Conservation (phyloP, 1,140 invertebrate genomes). For the Phocides pigmalion region DNA sequence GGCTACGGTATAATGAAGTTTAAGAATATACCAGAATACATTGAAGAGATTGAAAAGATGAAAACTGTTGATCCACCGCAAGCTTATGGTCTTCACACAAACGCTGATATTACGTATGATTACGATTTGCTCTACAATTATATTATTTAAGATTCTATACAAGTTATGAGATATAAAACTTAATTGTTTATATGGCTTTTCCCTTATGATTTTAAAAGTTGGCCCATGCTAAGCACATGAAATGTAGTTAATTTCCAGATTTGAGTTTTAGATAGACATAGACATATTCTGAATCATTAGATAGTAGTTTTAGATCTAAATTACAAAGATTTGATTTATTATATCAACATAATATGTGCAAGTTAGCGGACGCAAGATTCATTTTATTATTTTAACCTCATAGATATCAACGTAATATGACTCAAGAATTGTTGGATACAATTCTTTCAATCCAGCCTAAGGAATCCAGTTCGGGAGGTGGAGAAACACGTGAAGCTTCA, state of each 20-base stretch:
- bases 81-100: conserved; percentile 97
- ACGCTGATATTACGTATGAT: conserved; percentile 96
- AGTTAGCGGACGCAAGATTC: too few species aligned
- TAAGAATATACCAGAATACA: conserved; percentile 90
- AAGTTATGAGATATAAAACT: too few species aligned
- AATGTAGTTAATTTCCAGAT: too few species aligned
- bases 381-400: conserved; percentile 5
- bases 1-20: conserved; percentile 93
- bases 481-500: conserved; percentile 94
- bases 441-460: conserved; percentile 98
- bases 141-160: too few species aligned
- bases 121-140: background rate
- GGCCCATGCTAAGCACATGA: too few species aligned
- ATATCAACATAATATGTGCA: too few species aligned
- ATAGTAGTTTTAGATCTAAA: too few species aligned
- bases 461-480: conserved; percentile 92
- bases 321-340: background rate
- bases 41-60: conserved; percentile 95
- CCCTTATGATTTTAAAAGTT: too few species aligned
- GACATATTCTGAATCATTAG: too few species aligned
- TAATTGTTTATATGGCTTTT: too few species aligned
- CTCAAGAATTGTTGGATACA: conserved; percentile 96
- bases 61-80: conserved; percentile 95
- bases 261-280: too few species aligned
- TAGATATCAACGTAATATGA: conserved; percentile 94